Evolutionary conservation across 2,888 invertebrate species (phyloP).

Genomic region (Apoderus coryli): DNA sequence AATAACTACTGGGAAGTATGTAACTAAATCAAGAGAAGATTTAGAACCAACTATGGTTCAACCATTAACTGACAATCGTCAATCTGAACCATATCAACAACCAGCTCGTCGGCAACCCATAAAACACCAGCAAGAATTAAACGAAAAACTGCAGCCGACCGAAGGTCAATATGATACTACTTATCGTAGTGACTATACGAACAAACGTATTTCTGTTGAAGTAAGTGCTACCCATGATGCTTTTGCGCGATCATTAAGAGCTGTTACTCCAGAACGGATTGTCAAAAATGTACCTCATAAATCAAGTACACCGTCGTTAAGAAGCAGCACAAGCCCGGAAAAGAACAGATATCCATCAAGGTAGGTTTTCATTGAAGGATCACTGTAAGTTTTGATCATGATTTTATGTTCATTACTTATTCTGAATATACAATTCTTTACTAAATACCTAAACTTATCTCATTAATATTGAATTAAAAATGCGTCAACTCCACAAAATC

Average conservation of each 20-base stretch:
- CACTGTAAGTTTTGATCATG: too few relatives aligned
- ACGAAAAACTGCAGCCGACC: slow-evolving; percentile 24
- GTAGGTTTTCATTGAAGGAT: too few relatives aligned
- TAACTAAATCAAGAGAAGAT: too few relatives aligned
- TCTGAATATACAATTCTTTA: too few relatives aligned
- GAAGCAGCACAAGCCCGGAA: slow-evolving; percentile 34
- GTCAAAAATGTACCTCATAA: slow-evolving; percentile 23
- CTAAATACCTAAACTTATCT: too few relatives aligned
- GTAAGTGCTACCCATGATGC: slow-evolving; percentile 61
- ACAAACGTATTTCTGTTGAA: slow-evolving; percentile 44
- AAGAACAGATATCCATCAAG: slow-evolving; percentile 23
- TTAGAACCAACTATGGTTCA: too few relatives aligned
- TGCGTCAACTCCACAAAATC: too few relatives aligned
- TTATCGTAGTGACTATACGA: slow-evolving; percentile 42
- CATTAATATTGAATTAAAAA: too few relatives aligned
- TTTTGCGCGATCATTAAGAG: slow-evolving; percentile 57
- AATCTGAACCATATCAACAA: slow-evolving; percentile 16
- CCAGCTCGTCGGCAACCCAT: slow-evolving; percentile 24
- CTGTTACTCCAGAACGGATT: slow-evolving; percentile 42
- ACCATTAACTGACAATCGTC: too few relatives aligned
- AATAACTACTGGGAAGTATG: too few relatives aligned
- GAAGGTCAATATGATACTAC: slow-evolving; percentile 44
- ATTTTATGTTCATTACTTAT: too few relatives aligned
- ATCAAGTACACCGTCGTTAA: slow-evolving; percentile 41
- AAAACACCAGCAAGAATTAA: slow-evolving; percentile 25